A percentile compares a stretch with the other conserved stretches of the same genome.
Conservation (phyloP, 1,140 invertebrate species). For the Melipona quadrifasciata region DNA sequence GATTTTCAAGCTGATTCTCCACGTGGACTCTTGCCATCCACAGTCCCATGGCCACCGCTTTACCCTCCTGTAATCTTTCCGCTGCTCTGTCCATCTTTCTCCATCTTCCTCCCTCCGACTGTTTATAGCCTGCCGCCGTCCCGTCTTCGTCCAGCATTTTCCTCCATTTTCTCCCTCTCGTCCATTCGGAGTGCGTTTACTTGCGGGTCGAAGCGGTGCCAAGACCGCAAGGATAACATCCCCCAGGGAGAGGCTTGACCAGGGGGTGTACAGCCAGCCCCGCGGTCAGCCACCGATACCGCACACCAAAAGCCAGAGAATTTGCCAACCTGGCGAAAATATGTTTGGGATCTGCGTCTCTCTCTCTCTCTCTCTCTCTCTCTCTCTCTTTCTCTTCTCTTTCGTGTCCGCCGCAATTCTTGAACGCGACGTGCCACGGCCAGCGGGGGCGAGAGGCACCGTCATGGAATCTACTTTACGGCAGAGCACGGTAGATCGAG, state of each 20-base stretch:
- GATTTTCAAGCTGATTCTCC: constrained; percentile 56
- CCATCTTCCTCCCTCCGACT: too few species aligned
- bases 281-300: constrained; percentile 68
- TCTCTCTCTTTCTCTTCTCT: too few species aligned
- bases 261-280: constrained; percentile 50
- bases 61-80: not conserved
- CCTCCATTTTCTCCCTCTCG: not conserved
- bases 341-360: constrained; percentile 75
- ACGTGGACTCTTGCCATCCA: constrained; percentile 25
- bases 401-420: constrained; percentile 1
- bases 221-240: constrained; percentile 70
- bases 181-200: constrained; percentile 26
- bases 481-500: constrained; percentile 46
- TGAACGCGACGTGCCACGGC: not conserved
- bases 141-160: not conserved
- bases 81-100: constrained; percentile 9
- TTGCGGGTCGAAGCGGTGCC: constrained; percentile 34
- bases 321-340: constrained; percentile 80
- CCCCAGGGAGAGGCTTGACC: constrained; percentile 67
- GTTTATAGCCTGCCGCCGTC: not conserved
- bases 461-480: constrained; percentile 74
- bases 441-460: constrained; percentile 49
- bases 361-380: too few species aligned
- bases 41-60: not conserved
- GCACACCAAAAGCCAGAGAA: constrained; percentile 67